Evolutionary conservation across 2,797 vertebrate genomes (phyloP), one percentile per base, ranked within the genome.

Genomic region (Hoplostethus atlanticus): DNA sequence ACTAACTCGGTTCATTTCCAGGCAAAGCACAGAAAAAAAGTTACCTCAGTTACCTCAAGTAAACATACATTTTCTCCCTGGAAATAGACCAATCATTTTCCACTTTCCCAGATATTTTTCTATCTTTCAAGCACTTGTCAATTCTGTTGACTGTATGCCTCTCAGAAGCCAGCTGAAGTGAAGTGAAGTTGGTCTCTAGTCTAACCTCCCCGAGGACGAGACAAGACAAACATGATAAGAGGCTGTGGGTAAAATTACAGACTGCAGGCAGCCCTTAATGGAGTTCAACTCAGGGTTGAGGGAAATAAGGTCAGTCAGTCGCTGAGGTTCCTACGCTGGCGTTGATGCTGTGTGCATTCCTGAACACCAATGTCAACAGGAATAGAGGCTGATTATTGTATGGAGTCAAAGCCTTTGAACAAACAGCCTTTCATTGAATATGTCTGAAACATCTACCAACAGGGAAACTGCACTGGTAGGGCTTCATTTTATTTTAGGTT

Each of bases 171-270:
- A 40, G 60, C 69, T 80, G 69, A 86, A 85, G 74, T 73, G 40
- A 80, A 77, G 77, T 71, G 69, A 88, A 85, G 85, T 81, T 78
- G 71, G 74, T 90, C 86, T 81, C 71, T 66, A 76, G 77, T 87
- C 81, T 71, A 60, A 61, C 83, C 89, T 71, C 79, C 86, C 78
- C 60, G 63, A 90, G 88, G 93, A 83, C 69, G 80, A 87, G 80
- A 86, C 85, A 79, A 90, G 89, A 89, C 91, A 89, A 90, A 88
- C 87, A 87, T 77, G 88, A 94, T 93, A 90, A 94, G 90, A 93
- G 87, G 84, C 84, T 90, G 89, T 80, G 89, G 88, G 84, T 87
- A 78, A 94, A 94, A 95, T 95, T 93, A 95, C 93, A 94, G 93
- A 88, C 85, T 88, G 68, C 85, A 69, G 84, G 77, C 89, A 71